phyloP scores from a whole-genome alignment of 2,113 vertebrate genomes.

The Leiothrix lutea region DNA sequence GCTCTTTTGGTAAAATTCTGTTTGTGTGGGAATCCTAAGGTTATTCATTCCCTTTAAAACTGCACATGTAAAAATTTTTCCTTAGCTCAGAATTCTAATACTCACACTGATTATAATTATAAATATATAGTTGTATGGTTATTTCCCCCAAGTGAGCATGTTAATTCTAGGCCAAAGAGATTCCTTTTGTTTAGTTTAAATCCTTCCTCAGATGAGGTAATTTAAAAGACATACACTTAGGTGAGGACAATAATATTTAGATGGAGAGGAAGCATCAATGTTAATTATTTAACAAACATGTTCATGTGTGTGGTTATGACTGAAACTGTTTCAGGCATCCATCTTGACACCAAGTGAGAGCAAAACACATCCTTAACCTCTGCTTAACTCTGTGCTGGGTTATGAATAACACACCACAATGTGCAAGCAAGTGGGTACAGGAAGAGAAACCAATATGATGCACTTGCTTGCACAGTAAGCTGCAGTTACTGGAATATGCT shows the following conservation, averaged over 20 bases:
- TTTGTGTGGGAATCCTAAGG: not conserved
- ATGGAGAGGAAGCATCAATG: not conserved
- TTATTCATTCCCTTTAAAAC: not conserved
- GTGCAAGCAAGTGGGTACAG: not conserved
- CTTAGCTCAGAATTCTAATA: not conserved
- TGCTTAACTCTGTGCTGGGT: not conserved
- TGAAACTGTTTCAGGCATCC: not conserved
- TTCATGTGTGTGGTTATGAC: not conserved
- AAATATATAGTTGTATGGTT: not conserved
- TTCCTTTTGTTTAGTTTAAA: not conserved
- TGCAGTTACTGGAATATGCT: not conserved
- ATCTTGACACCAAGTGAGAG: not conserved
- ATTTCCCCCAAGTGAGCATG: not conserved
- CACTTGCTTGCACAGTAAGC: not conserved
- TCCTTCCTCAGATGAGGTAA: not conserved
- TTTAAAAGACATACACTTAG: not conserved
- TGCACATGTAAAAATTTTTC: not conserved
- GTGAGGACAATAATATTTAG: not conserved
- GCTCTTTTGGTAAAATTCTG: not conserved
- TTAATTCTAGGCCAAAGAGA: not conserved
- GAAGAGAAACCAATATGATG: not conserved
- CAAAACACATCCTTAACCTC: not conserved
- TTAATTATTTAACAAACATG: not conserved
- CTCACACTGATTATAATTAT: not conserved
- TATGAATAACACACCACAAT: not conserved